Evolutionary conservation across 2,888 invertebrate genomes (phyloP), one percentile per base, ranked within the genome.

Genomic region (Helobdella robusta): DNA sequence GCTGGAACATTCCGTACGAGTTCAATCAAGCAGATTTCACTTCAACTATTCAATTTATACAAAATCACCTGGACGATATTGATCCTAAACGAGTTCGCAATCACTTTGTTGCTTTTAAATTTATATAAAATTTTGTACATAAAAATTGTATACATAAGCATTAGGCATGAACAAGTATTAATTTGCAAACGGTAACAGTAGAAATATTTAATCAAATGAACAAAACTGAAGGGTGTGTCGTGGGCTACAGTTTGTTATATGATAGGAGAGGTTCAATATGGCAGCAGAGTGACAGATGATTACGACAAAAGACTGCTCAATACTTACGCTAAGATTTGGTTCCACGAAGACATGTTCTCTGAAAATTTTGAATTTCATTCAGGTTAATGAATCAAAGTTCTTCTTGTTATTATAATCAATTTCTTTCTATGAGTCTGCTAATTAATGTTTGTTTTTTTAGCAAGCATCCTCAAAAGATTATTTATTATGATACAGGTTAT

Each of bases 241-340:
- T 80, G 80, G 80, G 75, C 73, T 2, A 74, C 74, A 65, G 76
- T 79, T 3, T 74, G 79, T n/a, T 80, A 80, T 74, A 80, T 80
- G 80, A 74, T 80, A 64, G 79, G 79, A n/a, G 80, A 80, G 69
- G 78, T 80, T 69, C 80, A 80, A 68, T 80, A 80, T 71, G 80
- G 80, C 25, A 80, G 80, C 48, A 75, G 79, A 66, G 79, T 80
- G 25, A 80, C 80, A 2, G 80, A 80, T 59, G 80, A 80, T 72
- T 78, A 73, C 67, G 80, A 80, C 74, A 79, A 79, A 68, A 73
- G 78, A 28, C 74, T 80, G 40, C 74, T 80, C 36, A 78, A 77
- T 70, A 79, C 80, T 0, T 79, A 79, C 74, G 78, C 78, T 65
- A 73, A 74, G 61, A 76, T 77, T 28, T 80, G 79, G 79, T 80